A percentile compares a stretch with the other conserved stretches of the same genome.
phyloP scores from a whole-genome alignment of 1,140 invertebrate genomes.

The Delia radicum region DNA sequence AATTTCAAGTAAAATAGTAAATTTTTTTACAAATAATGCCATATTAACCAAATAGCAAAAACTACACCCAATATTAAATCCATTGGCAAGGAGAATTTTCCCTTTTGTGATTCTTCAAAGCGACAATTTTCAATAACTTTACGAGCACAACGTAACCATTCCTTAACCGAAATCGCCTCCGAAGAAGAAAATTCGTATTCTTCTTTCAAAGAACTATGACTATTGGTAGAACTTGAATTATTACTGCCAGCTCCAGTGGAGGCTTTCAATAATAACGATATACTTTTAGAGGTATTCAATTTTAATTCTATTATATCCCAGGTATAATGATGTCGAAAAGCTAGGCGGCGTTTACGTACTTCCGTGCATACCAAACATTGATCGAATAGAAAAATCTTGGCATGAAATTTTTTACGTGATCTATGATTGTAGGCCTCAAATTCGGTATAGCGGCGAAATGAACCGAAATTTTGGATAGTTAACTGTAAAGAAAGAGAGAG shows the following conservation, averaged over 20 bases:
- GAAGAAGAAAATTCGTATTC: constrained; percentile 44
- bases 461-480: constrained; percentile 40
- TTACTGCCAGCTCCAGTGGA: neutral
- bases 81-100: constrained; percentile 50
- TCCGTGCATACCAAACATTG: constrained; percentile 49
- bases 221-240: neutral
- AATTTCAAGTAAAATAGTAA: neutral
- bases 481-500: constrained; percentile 33
- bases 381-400: constrained; percentile 52
- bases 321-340: constrained; percentile 47
- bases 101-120: constrained; percentile 35
- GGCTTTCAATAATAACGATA: neutral
- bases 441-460: constrained; percentile 46
- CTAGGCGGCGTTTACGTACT: constrained; percentile 42
- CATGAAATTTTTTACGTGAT: constrained; percentile 44
- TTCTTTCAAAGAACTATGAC: constrained; percentile 27
- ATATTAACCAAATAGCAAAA: constrained; percentile 47
- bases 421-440: constrained; percentile 51
- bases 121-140: constrained; percentile 46
- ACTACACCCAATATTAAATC: constrained; percentile 44
- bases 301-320: constrained; percentile 49
- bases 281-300: constrained; percentile 27
- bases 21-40: constrained; percentile 39
- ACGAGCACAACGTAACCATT: constrained; percentile 47
- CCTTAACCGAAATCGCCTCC: constrained; percentile 44